phyloP scores from a whole-genome alignment of 2,888 invertebrate species.

The Sisyra terminalis region DNA sequence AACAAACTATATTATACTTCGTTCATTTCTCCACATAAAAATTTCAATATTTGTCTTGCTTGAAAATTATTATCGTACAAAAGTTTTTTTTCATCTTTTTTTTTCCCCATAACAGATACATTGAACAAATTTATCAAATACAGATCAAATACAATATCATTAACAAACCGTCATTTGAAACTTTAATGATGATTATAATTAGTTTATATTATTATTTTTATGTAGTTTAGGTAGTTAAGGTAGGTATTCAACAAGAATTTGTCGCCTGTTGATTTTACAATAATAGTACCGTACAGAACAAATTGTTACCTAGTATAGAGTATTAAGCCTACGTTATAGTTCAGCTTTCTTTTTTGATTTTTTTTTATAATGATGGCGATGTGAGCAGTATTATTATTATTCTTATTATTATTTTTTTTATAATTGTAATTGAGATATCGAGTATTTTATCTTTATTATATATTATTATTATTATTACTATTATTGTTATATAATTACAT shows the following conservation, averaged over 20 bases:
- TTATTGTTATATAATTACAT: constrained; percentile 7
- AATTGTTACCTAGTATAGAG: constrained; percentile 7
- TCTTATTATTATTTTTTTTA: constrained; percentile 2
- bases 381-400: constrained; percentile 5
- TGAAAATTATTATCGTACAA: too few species aligned
- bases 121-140: too few species aligned
- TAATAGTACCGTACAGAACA: constrained; percentile 9
- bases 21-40: too few species aligned
- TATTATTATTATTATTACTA: constrained; percentile 3
- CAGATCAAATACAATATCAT: too few species aligned
- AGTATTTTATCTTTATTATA: constrained; percentile 4
- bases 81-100: too few species aligned
- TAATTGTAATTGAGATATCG: constrained; percentile 7
- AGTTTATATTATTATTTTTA: too few species aligned
- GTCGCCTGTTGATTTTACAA: constrained; percentile 5
- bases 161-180: too few species aligned
- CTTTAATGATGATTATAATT: too few species aligned
- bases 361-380: constrained; percentile 4
- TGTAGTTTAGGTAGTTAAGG: constrained; percentile 1
- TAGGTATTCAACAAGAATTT: constrained; percentile 8
- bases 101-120: too few species aligned
- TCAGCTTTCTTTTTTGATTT: background rate
- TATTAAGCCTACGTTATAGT: constrained; percentile 8
- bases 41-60: too few species aligned
- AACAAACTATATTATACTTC: background rate